A percentile compares a stretch with the other conserved stretches of the same genome.
Evolutionary conservation across 2,113 vertebrate genomes (phyloP).

Genomic region (Sula dactylatra): DNA sequence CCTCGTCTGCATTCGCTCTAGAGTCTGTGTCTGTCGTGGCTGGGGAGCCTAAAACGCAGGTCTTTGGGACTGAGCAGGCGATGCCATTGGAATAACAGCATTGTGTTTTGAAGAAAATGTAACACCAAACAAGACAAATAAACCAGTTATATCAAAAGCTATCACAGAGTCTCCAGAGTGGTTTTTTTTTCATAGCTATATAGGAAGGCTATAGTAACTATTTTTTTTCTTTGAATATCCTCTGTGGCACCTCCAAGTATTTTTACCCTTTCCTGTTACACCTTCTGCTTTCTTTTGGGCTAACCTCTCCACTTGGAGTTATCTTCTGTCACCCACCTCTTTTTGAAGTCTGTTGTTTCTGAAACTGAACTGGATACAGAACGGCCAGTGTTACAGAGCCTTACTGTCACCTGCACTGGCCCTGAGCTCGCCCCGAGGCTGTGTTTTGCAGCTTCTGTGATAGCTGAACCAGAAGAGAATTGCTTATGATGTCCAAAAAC

Average conservation of each 20-base stretch:
- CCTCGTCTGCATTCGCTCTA: background rate
- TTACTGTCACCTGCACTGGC: background rate
- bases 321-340: background rate
- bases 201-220: background rate
- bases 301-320: background rate
- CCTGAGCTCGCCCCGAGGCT: too few relatives aligned
- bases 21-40: background rate
- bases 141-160: background rate
- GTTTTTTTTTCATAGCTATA: background rate
- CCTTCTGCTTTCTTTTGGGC: background rate
- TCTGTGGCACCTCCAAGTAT: background rate
- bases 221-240: background rate
- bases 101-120: background rate
- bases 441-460: background rate
- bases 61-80: background rate
- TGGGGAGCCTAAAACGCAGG: background rate
- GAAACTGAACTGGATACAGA: background rate
- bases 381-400: fast-evolving
- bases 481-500: background rate
- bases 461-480: background rate
- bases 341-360: background rate
- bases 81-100: background rate
- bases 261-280: background rate
- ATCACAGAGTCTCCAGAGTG: background rate
- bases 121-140: background rate